These are phyloP conservation scores for Punctoribates punctum DNA, from an alignment of 2,888 invertebrate genomes.

Conservation along the genomic window DNA sequence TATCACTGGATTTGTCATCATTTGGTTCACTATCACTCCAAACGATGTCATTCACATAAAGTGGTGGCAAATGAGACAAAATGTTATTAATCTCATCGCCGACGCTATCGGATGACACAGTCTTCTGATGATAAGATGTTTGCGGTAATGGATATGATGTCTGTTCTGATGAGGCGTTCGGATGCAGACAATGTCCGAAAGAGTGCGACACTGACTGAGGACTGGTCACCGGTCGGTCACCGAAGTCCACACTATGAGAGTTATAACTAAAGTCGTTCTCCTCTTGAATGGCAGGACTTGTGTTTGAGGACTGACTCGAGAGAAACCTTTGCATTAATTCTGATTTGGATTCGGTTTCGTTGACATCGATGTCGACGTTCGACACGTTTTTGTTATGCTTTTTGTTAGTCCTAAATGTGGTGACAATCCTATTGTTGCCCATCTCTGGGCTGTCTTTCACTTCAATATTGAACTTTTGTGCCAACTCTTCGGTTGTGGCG, in stretches of 20 bases:
- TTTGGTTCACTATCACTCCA: conserved; percentile 50
- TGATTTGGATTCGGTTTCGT: conserved; percentile 22
- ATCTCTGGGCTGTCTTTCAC: background rate
- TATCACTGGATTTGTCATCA: conserved; percentile 36
- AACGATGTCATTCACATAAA: conserved; percentile 61
- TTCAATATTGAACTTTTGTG: conserved; percentile 63
- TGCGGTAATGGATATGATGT: conserved; percentile 24
- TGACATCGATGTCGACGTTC: background rate
- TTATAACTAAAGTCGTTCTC: background rate
- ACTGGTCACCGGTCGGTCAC: background rate
- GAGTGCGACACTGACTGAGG: background rate
- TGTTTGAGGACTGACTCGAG: background rate
- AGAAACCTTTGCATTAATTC: conserved; percentile 32
- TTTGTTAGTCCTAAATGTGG: conserved; percentile 12
- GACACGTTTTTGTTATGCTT: background rate
- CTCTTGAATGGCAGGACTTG: background rate
- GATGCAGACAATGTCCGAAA: conserved; percentile 19
- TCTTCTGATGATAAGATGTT: background rate
- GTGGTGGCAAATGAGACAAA: conserved; percentile 64
- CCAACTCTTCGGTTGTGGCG: conserved; percentile 74
- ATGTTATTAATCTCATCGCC: conserved; percentile 59
- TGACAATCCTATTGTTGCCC: background rate
- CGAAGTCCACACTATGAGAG: background rate
- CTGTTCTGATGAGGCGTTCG: background rate
- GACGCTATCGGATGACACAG: conserved; percentile 54